Base-by-base conservation (phyloP, 1,140 invertebrate species). In the Hyles vespertilio region DNA sequence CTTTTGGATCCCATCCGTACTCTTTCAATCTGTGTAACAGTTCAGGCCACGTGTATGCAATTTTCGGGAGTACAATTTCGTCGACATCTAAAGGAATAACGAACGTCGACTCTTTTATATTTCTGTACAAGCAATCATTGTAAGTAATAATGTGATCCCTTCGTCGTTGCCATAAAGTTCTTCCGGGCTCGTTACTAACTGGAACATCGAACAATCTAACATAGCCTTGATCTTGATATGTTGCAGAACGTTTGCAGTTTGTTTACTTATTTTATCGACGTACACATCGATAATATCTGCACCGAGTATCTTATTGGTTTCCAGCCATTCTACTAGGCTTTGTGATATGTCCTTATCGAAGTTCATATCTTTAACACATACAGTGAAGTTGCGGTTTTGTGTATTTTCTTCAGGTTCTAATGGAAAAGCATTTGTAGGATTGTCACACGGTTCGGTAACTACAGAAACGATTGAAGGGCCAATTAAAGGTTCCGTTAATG, bases 61-160 rank as follows among this genome's bases (percentile, higher is more conserved):
- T 80, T 72, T 91, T 87, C 3, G 94, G 94, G 34, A 95, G 84
- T 48, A 95, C 90, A 32, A 94, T 88, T 82, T 95, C 94, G 77
- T 95, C 94, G 33, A 94, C 87, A 73, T 95, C 94, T 62, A 94
- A 81, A 6, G 94, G 93, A 6, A 94, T 73, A 10, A 95, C 89
- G 79, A 90, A 95, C 65, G 92, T 83, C 3, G 92, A 92, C 52
- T 88, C 89, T 58, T 91, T 73, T 34, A 94, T 75, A 79, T 93
- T 94, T 68, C 92, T 91, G 74, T 95, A 95, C 51, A 95, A 91
- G 67, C 85, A 88, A 58, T 95, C 94, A 75, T 95, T 95, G 74
- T 95, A 95, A 0, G 94, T 91, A 56, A 95, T 87, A 43, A 95
- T 81, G 75, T 95, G 94, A 82, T 94, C 91, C 63, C 93, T 87